phyloP scores from a whole-genome alignment of 1,140 invertebrate species.

The Trichonephila clavata region DNA sequence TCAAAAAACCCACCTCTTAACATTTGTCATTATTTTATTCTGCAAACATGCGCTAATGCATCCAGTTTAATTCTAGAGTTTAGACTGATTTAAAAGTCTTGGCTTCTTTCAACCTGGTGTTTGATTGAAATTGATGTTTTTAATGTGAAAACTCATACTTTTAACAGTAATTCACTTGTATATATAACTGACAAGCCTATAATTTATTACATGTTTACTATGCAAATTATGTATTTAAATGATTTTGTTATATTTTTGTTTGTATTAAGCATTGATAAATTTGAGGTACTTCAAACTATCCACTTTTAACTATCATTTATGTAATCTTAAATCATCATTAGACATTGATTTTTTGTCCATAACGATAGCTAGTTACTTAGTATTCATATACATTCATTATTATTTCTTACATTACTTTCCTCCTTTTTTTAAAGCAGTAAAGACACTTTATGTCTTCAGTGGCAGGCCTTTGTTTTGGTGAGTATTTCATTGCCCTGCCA shows the following conservation, averaged over 20 bases:
- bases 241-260: conserved; percentile 22
- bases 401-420: conserved; percentile 1
- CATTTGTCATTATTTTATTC: conserved; percentile 58
- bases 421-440: not conserved
- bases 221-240: not conserved
- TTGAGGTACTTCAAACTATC: conserved; percentile 28
- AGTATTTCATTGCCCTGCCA: not conserved
- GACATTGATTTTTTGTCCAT: conserved; percentile 62
- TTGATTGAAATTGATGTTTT: conserved; percentile 1
- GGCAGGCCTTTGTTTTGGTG: conserved; percentile 24
- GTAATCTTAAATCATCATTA: conserved; percentile 64
- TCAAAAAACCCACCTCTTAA: conserved; percentile 50
- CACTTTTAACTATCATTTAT: conserved; percentile 55
- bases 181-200: not conserved
- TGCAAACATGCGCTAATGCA: not conserved
- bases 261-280: not conserved
- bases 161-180: conserved; percentile 28
- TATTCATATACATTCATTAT: conserved; percentile 18
- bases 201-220: not conserved
- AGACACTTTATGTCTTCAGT: conserved; percentile 26
- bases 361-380: conserved; percentile 42
- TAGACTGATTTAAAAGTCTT: conserved; percentile 55
- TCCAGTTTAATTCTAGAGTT: conserved; percentile 44
- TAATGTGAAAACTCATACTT: conserved; percentile 43
- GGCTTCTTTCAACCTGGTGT: not conserved